Evolutionary conservation across 2,113 vertebrate species (phyloP).

Genomic region (Patagioenas fasciata): DNA sequence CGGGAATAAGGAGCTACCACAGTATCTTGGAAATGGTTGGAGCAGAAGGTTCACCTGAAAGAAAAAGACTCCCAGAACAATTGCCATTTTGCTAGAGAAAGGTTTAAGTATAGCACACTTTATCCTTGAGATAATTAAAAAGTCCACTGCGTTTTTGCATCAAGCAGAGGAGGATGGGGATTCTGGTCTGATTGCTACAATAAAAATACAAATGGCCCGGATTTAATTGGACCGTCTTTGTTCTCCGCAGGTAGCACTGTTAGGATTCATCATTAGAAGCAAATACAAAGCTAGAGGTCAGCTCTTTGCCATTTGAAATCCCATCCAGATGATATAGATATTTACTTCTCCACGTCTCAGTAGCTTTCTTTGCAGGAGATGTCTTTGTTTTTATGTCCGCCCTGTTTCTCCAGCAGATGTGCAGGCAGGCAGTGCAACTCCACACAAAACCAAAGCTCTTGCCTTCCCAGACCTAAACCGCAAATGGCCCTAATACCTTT

Average conservation of each 20-base stretch:
- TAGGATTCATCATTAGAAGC: slow-evolving; percentile 4
- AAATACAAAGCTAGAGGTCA: slow-evolving; percentile 37
- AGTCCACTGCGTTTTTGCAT: neutral
- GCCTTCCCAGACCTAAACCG: neutral
- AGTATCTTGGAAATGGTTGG: neutral
- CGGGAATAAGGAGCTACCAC: neutral
- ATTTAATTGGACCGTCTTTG: slow-evolving; percentile 21
- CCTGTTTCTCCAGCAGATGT: neutral
- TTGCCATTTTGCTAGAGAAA: neutral
- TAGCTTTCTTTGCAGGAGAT: slow-evolving; percentile 42
- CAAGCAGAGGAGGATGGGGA: neutral
- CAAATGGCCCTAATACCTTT: slow-evolving; percentile 26
- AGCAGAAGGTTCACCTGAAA: neutral
- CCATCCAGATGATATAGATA: slow-evolving; percentile 30
- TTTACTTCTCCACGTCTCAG: slow-evolving; percentile 40
- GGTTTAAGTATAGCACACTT: neutral
- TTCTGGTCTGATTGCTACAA: neutral
- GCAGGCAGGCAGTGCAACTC: slow-evolving; percentile 4
- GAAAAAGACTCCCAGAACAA: neutral
- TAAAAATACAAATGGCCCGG: neutral
- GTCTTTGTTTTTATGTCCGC: neutral
- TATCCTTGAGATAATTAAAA: neutral
- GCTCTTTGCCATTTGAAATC: neutral
- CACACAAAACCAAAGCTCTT: neutral
- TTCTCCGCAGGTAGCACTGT: slow-evolving; percentile 22